A percentile compares a stretch with the other conserved stretches of the same genome.
Conservation (phyloP, 2,113 vertebrate genomes). For the Myanophis thanlyinensis region DNA sequence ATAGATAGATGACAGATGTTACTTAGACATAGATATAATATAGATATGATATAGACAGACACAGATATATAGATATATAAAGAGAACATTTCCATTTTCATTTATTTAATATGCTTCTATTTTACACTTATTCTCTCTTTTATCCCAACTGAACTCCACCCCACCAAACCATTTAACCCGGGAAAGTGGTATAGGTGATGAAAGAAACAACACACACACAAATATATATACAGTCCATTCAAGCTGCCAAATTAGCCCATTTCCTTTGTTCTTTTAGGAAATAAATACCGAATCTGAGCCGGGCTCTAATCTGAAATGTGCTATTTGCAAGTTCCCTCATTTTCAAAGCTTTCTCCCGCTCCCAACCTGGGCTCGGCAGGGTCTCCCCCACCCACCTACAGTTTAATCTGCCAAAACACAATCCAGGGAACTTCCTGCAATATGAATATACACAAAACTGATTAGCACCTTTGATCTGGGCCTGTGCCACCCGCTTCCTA, state of each 20-base stretch:
- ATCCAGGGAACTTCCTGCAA: constrained; percentile 50
- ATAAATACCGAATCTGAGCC: not conserved
- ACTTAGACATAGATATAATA: no score
- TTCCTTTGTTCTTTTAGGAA: not conserved
- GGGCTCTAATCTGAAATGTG: not conserved
- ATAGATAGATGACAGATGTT: no score
- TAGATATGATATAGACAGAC: no score
- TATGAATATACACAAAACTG: constrained; percentile 47
- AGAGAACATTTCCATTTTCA: not conserved
- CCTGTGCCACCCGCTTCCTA: constrained; percentile 70
- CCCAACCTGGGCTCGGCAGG: not conserved
- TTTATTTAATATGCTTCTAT: not conserved
- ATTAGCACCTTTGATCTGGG: constrained; percentile 64
- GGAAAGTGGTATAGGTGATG: not conserved
- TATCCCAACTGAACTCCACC: not conserved
- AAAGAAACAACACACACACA: not conserved
- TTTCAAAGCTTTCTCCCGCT: constrained; percentile 40
- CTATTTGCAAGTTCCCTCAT: not conserved
- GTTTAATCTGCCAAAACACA: constrained; percentile 48
- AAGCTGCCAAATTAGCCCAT: not conserved
- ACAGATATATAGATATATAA: not conserved
- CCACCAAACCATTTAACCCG: not conserved
- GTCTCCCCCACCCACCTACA: constrained; percentile 21
- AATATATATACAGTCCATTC: not conserved
- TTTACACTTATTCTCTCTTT: not conserved